Evolutionary conservation across 2,797 vertebrate species (phyloP).

Genomic region (Sylvia borin): DNA sequence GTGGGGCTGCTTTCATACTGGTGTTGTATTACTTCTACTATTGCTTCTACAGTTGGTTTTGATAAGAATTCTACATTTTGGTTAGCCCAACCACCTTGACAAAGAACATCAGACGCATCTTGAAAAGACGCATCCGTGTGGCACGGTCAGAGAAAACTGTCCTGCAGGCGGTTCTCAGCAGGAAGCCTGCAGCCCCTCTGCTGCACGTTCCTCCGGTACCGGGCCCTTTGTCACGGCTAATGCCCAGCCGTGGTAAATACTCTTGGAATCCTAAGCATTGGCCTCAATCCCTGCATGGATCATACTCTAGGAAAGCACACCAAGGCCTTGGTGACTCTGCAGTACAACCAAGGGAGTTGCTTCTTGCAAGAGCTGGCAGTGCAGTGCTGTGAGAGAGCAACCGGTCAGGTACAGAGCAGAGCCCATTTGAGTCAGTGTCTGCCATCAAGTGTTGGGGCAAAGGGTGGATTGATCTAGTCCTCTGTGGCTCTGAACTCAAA

Average conservation of each 20-base stretch:
- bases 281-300: not conserved
- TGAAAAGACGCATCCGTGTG: not conserved
- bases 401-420: accelerated
- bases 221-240: not conserved
- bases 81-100: too few species aligned
- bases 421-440: not conserved
- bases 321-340: not conserved
- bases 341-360: not conserved
- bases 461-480: not conserved
- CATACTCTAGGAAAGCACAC: not conserved
- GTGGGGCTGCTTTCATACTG: not conserved
- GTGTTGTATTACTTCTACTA: too few species aligned
- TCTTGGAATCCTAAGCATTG: too few species aligned
- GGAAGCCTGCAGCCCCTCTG: not conserved
- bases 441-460: not conserved
- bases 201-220: not conserved
- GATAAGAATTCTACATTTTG: too few species aligned
- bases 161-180: not conserved
- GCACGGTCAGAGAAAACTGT: not conserved
- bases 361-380: not conserved
- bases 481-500: too few species aligned
- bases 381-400: too few species aligned
- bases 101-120: too few species aligned
- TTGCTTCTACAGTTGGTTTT: too few species aligned
- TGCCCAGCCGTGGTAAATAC: not conserved